Percentiles rank a stretch among this genome's conserved stretches.
These are phyloP conservation scores for Danionella cerebrum DNA, from an alignment of 2,113 vertebrate species.

Conservation along the genomic window DNA sequence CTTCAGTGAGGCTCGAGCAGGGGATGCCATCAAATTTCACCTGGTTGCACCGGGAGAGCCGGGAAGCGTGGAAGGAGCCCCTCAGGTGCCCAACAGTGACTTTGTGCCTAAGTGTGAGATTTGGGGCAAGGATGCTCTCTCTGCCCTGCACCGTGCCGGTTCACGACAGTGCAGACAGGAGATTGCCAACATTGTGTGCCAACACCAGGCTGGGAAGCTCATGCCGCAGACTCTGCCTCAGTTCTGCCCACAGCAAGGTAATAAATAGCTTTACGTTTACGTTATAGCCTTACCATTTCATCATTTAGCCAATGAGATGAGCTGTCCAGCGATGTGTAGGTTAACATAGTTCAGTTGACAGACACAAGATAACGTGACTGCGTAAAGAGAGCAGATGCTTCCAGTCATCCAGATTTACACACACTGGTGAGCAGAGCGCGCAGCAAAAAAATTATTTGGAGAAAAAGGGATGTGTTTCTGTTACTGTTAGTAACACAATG, in stretches of 20 bases:
- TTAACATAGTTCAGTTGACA: no score
- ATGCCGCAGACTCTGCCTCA: conserved; percentile 84
- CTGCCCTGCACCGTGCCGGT: conserved; percentile 81
- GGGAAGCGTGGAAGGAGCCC: conserved; percentile 87
- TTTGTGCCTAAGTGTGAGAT: conserved; percentile 92
- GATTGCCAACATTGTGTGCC: conserved; percentile 87
- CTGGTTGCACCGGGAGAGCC: conserved; percentile 77
- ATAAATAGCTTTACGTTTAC: neutral
- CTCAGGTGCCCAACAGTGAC: conserved; percentile 74
- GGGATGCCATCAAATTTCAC: conserved; percentile 55
- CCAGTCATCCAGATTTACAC: no score
- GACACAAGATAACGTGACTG: no score
- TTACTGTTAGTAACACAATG: no score
- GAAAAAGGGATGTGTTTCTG: no score
- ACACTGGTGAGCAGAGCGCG: no score
- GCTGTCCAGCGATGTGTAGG: no score
- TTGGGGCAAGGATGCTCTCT: conserved; percentile 85
- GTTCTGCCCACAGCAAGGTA: conserved; percentile 83
- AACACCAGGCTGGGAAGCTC: conserved; percentile 82
- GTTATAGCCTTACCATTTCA: no score
- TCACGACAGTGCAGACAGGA: conserved; percentile 89
- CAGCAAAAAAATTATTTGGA: no score
- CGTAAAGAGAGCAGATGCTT: no score
- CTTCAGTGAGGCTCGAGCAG: conserved; percentile 58
- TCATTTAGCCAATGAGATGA: neutral